phyloP scores from a whole-genome alignment of 2,888 invertebrate genomes.

The Resseliella maxima region DNA sequence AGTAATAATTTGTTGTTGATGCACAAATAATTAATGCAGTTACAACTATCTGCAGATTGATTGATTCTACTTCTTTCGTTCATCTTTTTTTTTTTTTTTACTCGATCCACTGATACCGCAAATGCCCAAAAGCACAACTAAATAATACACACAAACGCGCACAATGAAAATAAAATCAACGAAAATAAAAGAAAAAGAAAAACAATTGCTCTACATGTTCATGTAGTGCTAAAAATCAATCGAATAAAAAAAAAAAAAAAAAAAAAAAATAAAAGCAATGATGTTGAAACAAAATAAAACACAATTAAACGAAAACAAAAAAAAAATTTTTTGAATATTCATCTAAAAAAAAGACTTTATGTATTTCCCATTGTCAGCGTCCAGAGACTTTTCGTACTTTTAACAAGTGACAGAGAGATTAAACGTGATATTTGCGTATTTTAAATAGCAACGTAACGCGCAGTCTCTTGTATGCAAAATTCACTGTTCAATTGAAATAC shows the following conservation, averaged over 20 bases:
- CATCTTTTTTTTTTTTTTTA: background rate
- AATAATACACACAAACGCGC: background rate
- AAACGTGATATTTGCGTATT: too few relatives aligned
- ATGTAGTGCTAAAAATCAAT: background rate
- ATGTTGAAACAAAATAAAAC: background rate
- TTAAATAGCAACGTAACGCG: background rate
- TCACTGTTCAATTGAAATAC: background rate
- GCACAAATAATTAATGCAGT: background rate
- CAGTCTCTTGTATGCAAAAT: background rate
- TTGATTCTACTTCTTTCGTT: background rate
- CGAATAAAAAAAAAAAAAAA: background rate
- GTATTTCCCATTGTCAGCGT: background rate
- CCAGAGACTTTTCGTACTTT: background rate
- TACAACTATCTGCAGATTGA: background rate
- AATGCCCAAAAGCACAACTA: slow-evolving; percentile 38
- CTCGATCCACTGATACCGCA: background rate
- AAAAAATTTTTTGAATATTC: too few relatives aligned
- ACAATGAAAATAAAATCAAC: background rate
- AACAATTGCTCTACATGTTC: too few relatives aligned
- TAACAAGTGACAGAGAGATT: background rate
- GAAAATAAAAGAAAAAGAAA: too few relatives aligned
- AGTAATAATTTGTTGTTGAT: background rate
- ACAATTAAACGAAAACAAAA: background rate
- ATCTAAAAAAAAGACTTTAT: background rate
- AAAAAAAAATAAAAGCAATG: background rate